These are phyloP conservation scores for Mallotus villosus DNA, from an alignment of 2,797 vertebrate genomes.

Conservation along the genomic window DNA sequence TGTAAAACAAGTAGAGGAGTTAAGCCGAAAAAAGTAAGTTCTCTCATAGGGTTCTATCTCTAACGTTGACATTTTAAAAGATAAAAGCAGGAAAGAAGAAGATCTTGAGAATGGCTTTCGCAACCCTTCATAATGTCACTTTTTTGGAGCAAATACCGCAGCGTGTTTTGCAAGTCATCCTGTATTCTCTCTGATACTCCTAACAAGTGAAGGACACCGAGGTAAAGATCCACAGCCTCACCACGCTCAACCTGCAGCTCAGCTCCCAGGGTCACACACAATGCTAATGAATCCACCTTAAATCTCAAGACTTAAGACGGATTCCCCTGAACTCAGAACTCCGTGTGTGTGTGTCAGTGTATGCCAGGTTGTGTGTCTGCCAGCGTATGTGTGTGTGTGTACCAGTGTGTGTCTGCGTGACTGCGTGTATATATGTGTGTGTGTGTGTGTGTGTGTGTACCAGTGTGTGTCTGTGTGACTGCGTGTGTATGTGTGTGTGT, in stretches of 20 bases:
- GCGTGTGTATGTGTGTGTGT: neutral
- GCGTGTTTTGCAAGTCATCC: neutral
- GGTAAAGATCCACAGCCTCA: neutral
- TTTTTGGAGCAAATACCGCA: neutral
- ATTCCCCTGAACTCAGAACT: no score
- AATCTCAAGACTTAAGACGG: neutral
- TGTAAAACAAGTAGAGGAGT: neutral
- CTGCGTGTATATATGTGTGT: neutral
- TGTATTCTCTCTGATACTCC: neutral
- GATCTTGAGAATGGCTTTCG: constrained; percentile 26
- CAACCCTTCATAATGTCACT: constrained; percentile 1
- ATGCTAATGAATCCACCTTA: neutral
- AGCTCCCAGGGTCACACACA: neutral
- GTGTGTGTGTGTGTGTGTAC: constrained; percentile 1
- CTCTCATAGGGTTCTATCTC: constrained; percentile 21
- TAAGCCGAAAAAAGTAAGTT: neutral
- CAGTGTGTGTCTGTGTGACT: neutral
- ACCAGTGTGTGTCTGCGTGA: neutral
- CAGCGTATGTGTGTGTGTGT: neutral
- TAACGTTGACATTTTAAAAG: constrained; percentile 18
- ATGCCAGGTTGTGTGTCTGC: neutral
- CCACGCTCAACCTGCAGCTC: neutral
- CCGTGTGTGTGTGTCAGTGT: no score
- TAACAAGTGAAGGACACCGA: neutral
- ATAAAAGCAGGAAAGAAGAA: constrained; percentile 19